phyloP scores from a whole-genome alignment of 2,888 invertebrate genomes.

The Schizaphis graminum region DNA sequence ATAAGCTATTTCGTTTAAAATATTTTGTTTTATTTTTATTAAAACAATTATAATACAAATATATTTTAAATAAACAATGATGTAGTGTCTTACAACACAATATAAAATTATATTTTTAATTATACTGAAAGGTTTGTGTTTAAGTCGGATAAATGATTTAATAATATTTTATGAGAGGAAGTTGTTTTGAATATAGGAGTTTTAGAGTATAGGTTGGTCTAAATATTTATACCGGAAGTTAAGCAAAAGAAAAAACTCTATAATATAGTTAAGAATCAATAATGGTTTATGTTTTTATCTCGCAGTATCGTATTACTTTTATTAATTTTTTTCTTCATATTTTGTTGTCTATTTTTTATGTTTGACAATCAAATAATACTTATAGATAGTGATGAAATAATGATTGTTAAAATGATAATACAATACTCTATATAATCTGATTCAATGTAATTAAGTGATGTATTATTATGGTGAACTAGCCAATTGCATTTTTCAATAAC shows the following conservation, averaged over 20 bases:
- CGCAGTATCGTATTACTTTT: not conserved
- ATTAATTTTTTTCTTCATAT: not conserved
- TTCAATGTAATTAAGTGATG: not conserved
- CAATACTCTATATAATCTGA: not conserved
- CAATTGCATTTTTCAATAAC: not conserved
- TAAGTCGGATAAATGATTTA: not conserved
- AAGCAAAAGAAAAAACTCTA: not conserved
- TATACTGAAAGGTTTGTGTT: not conserved
- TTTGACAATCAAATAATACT: not conserved
- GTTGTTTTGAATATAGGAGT: not conserved
- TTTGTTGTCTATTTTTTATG: not conserved
- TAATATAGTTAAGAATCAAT: not conserved
- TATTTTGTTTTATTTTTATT: not conserved
- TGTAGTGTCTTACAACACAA: not conserved
- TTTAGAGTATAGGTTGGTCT: not conserved
- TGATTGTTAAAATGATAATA: not conserved
- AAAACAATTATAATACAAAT: not conserved
- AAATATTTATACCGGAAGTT: not conserved
- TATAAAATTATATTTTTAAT: not conserved
- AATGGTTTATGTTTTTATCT: not conserved
- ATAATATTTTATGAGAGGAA: not conserved
- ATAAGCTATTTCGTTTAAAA: not conserved
- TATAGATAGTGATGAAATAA: not conserved
- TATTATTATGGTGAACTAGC: not conserved
- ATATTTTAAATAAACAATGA: not conserved